Base-by-base conservation (phyloP, 2,797 vertebrate genomes). In the Amblyopsis hoosieri region DNA sequence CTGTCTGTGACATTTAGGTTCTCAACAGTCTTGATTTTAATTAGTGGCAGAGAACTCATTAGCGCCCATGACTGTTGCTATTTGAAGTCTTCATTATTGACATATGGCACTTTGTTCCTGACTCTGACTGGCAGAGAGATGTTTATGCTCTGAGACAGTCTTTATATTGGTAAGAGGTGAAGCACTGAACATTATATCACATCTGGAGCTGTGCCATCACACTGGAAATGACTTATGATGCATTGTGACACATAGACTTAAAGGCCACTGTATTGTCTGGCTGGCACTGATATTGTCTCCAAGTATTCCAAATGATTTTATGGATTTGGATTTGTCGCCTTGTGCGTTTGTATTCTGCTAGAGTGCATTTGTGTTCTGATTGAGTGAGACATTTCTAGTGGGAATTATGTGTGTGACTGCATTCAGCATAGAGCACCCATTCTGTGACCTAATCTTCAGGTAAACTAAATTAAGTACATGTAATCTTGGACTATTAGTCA, bases 61-160 rank as follows among this genome's bases (percentile, higher is more conserved):
- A 89, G 68, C 67, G 76, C 80, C 83, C 81, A 79, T 87, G 82
- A 77, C 75, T 33, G 62, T 62, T 78, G 75, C 80, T 89, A 87
- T 91, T 90, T 86, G 79, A 86, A 69, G 74, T 90, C 85, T 82
- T 90, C 84, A 89, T 90, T 88, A 89, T 89, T 87, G 85, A 83
- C 88, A 85, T 81, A 82, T 85, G 86, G 81, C 51, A 53, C 81
- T 85, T 91, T 4, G 69, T 89, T 66, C 82, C 63, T 62, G 62
- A 84, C 71, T 29, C 3, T 70, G 8, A 74, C 73, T 79, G 76
- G 9, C 37, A 42, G 37, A 42, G 37, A 42, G 37, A 42, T 1
- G 8, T 80, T 71, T 31, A 63, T 60, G 54, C 70, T 79, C 60
- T 4, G 59, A 78, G 65, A 77, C 59, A 72, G 62, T 76, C 17